phyloP scores from a whole-genome alignment of 2,888 invertebrate species.

The Trichacis sp. region DNA sequence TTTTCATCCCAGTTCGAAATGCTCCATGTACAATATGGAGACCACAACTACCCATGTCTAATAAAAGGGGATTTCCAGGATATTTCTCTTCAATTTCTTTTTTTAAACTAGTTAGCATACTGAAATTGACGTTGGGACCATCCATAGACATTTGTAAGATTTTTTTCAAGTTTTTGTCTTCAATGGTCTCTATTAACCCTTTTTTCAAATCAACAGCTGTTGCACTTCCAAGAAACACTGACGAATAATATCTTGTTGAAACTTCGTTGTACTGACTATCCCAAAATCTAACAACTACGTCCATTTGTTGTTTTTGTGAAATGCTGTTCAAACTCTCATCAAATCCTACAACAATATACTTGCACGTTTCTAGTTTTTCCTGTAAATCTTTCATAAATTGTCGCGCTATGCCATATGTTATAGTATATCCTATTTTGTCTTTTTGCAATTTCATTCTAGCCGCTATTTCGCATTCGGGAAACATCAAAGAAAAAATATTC shows the following conservation, averaged over 20 bases:
- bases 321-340: conserved; percentile 22
- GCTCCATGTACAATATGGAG: conserved; percentile 15
- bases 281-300: conserved; percentile 50
- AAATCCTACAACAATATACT: neutral
- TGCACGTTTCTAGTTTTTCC: neutral
- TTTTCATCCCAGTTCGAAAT: conserved; percentile 15
- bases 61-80: neutral
- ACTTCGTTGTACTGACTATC: conserved; percentile 36
- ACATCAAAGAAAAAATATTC: conserved; percentile 30
- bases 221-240: conserved; percentile 34
- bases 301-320: conserved; percentile 48
- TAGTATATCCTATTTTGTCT: conserved; percentile 38
- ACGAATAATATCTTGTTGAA: conserved; percentile 45
- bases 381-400: neutral
- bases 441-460: conserved; percentile 37
- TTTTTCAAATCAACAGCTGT: neutral
- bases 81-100: conserved; percentile 32
- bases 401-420: conserved; percentile 7
- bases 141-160: conserved; percentile 46
- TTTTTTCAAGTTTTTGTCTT: conserved; percentile 14
- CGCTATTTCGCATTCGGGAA: conserved; percentile 39
- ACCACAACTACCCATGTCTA: conserved; percentile 20
- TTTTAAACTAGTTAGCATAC: conserved; percentile 31
- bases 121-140: conserved; percentile 47
- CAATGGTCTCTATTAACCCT: conserved; percentile 6